Conservation (phyloP, 2,797 vertebrate genomes). For the Rhinoraja longicauda region DNA sequence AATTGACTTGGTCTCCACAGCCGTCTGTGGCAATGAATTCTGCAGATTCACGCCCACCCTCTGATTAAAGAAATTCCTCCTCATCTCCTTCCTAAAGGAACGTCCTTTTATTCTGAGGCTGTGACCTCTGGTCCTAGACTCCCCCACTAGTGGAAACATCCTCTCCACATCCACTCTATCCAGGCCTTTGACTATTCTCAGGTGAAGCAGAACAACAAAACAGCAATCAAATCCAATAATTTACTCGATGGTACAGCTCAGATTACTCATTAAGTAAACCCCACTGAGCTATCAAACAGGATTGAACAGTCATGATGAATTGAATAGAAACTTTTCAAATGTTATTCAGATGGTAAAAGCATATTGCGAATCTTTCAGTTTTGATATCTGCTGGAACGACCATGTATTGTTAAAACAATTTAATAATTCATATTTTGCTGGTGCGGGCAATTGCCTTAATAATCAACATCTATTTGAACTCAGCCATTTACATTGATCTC, state of each 20-base stretch:
- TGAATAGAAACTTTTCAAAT: conserved; percentile 17
- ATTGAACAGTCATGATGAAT: background rate
- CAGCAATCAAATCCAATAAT: background rate
- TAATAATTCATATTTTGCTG: background rate
- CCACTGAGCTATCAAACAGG: background rate
- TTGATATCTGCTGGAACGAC: background rate
- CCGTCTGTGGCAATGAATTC: too few relatives aligned
- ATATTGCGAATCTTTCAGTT: background rate
- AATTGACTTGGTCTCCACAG: too few relatives aligned
- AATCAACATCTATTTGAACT: background rate
- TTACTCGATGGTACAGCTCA: background rate
- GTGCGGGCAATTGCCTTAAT: background rate
- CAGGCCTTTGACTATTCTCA: background rate
- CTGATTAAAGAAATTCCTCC: too few relatives aligned
- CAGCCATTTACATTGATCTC: background rate
- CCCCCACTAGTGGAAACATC: too few relatives aligned
- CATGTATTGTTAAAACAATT: background rate
- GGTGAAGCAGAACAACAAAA: background rate
- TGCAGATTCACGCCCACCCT: too few relatives aligned
- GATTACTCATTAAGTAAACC: background rate
- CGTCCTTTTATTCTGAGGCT: too few relatives aligned
- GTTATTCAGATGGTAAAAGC: background rate
- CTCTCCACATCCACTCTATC: too few relatives aligned
- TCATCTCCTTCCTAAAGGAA: too few relatives aligned
- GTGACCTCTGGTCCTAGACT: too few relatives aligned